Base-by-base conservation (phyloP, 2,797 vertebrate species). In the Podarcis siculus region DNA sequence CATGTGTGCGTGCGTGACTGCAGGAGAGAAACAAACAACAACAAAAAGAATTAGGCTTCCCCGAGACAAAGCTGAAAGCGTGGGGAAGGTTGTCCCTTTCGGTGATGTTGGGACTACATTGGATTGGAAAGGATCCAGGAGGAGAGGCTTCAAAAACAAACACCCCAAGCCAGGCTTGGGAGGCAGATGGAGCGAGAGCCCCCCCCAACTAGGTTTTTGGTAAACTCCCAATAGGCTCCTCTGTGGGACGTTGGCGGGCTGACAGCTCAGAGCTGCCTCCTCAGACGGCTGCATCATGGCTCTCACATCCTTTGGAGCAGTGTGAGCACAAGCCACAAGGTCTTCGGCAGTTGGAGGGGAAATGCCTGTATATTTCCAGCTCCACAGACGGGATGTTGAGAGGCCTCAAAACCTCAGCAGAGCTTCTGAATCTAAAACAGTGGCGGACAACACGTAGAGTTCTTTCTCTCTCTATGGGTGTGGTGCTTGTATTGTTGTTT, bases 131-230 rank as follows among this genome's bases (percentile, higher is more conserved):
- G 61, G 55, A 81, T 76, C 77, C 88, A 75, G 42, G 17, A 42
- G 79, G 83, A 86, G 88, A 42, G 78, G 61, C 19, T 32, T 77
- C 37, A 45, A 66, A 81, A 85, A 87, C 1, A 64, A 64, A 64
- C 49, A 79, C 0, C 12, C 2, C 27, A 17, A 64, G 19, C 13
- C 0, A 30, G 77, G 9, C 42, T 27, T 49, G 75, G 13, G 1
- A 58, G 2, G 32, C 32, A 12, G 71, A 39, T 35, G 23, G 13
- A 17, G 32, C 6, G 25, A 67, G 83, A 85, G 82, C 67, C 82
- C 82, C 69, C 84, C 67, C 76, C 55, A 3, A 7, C 55, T 85
- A 19, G 15, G 77, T 85, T 84, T 80, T 32, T 37, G n/a, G 25
- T 37, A 17, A 73, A 55, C 78, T 55, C 83, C 69, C 66, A 58